phyloP scores from a whole-genome alignment of 2,888 invertebrate species.

The Pardosa pseudoannulata region DNA sequence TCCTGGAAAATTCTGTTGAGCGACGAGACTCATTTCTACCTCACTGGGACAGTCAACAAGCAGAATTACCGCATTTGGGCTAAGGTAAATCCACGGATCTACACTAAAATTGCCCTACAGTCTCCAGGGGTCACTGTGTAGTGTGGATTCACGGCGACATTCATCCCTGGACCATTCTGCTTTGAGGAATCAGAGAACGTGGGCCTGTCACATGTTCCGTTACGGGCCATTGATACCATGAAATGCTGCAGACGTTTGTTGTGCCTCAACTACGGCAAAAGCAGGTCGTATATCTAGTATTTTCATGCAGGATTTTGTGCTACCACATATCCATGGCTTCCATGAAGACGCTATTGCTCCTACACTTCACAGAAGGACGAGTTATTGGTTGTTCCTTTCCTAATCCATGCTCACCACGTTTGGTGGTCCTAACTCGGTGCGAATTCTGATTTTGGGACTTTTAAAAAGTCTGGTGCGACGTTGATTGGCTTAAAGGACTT shows the following conservation, averaged over 20 bases:
- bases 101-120: too few relatives aligned
- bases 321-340: background rate
- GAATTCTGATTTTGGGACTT: too few relatives aligned
- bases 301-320: constrained; percentile 5
- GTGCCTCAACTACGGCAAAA: constrained; percentile 25
- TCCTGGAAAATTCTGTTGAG: background rate
- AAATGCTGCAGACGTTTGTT: too few relatives aligned
- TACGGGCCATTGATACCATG: too few relatives aligned
- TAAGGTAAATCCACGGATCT: background rate
- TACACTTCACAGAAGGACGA: background rate
- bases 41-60: background rate
- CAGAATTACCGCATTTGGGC: too few relatives aligned
- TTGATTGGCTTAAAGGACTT: background rate
- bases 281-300: constrained; percentile 5
- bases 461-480: too few relatives aligned
- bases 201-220: too few relatives aligned
- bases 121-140: too few relatives aligned
- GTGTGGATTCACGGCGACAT: too few relatives aligned
- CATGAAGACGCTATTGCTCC: constrained; percentile 9
- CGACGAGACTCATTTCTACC: too few relatives aligned
- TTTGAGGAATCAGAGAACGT: constrained; percentile 7
- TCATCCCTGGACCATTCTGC: too few relatives aligned
- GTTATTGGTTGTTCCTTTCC: constrained; percentile 2
- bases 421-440: background rate
- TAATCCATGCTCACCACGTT: constrained; percentile 1